Conservation (phyloP, 2,113 vertebrate genomes). For the Pteruthius melanotis region DNA sequence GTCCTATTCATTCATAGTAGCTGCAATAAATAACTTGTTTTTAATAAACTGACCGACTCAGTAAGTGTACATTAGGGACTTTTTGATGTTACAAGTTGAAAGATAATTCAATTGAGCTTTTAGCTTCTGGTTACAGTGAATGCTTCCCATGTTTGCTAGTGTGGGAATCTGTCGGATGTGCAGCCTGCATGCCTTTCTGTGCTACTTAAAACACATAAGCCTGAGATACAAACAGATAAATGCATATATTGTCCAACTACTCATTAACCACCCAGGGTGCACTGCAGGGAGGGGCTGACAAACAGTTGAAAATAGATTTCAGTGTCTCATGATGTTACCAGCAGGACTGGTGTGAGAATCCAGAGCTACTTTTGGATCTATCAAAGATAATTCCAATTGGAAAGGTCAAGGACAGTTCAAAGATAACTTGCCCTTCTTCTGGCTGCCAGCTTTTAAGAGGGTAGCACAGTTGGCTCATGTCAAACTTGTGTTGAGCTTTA, state of each 20-base stretch:
- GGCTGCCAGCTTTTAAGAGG: not conserved
- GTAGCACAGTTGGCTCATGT: not conserved
- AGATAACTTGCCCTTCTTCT: not conserved
- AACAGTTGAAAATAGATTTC: conserved; percentile 27
- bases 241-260: not conserved
- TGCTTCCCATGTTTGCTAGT: not conserved
- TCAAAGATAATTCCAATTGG: conserved; percentile 3
- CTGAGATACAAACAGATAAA: not conserved
- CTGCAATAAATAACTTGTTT: not conserved
- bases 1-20: not conserved
- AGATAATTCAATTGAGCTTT: conserved; percentile 1
- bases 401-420: conserved; percentile 37
- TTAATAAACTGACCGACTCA: not conserved
- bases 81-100: not conserved
- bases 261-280: not conserved
- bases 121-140: not conserved
- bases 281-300: not conserved
- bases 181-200: not conserved
- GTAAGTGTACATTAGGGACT: not conserved
- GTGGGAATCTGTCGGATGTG: not conserved
- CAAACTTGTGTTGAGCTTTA: not conserved
- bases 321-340: not conserved
- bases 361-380: conserved; percentile 49
- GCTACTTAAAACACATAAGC: not conserved
- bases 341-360: conserved; percentile 24